Evolutionary conservation across 2,888 invertebrate species (phyloP).

Genomic region (Harmothoe impar): DNA sequence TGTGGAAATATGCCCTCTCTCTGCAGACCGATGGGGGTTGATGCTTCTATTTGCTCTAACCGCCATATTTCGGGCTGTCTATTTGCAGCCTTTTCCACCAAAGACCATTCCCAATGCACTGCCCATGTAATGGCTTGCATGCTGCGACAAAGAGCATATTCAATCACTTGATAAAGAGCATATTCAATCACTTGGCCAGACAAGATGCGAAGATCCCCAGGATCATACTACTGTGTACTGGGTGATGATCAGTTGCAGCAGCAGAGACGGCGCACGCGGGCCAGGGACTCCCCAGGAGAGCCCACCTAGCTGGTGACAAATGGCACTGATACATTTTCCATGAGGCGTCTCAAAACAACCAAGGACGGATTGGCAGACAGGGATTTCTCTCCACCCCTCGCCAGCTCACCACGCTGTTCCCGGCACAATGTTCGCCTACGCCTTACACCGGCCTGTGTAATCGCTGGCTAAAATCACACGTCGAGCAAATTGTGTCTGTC

Average conservation of each 20-base stretch:
- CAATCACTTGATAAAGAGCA: slow-evolving; percentile 15
- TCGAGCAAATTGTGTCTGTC: neutral
- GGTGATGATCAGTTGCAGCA: slow-evolving; percentile 9
- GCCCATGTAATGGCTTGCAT: neutral
- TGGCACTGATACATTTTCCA: slow-evolving; percentile 30
- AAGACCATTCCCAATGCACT: neutral
- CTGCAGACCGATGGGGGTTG: neutral
- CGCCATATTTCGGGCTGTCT: neutral
- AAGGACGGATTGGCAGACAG: neutral
- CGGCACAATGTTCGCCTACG: neutral
- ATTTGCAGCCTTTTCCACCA: neutral
- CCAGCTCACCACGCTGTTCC: neutral
- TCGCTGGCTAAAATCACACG: neutral
- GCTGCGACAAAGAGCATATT: slow-evolving; percentile 19
- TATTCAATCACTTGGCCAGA: slow-evolving; percentile 10
- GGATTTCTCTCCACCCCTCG: neutral
- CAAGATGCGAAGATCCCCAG: neutral
- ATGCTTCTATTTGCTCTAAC: neutral
- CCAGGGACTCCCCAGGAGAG: neutral
- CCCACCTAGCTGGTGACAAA: slow-evolving; percentile 28
- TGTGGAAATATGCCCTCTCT: slow-evolving; percentile 11
- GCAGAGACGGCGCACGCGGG: neutral
- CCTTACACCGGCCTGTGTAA: neutral
- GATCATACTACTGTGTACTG: neutral
- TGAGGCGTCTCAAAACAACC: slow-evolving; percentile 34